Evolutionary conservation across 2,113 vertebrate genomes (phyloP).

Genomic region (Cepphus grylle): DNA sequence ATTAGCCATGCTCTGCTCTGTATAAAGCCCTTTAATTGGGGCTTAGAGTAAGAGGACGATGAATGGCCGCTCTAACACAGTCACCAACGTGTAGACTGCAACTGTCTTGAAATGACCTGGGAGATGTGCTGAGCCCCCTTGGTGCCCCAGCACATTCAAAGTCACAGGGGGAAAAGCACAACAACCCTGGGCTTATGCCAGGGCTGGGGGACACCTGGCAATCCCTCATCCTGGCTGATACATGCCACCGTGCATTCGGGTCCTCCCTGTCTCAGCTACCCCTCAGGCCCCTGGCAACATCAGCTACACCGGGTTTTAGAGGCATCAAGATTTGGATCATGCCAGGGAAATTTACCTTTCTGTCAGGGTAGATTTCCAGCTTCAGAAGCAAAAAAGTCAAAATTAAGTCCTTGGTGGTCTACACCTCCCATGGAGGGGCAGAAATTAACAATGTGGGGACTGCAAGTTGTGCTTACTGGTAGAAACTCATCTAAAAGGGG

Average conservation of each 20-base stretch:
- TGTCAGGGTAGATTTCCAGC: not conserved
- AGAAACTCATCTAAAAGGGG: not conserved
- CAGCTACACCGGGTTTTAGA: not conserved
- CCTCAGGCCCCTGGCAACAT: not conserved
- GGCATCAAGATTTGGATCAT: not conserved
- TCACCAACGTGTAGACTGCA: not conserved
- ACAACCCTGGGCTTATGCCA: not conserved
- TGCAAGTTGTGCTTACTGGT: not conserved
- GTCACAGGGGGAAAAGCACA: not conserved
- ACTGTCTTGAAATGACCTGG: not conserved
- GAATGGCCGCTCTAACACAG: not conserved
- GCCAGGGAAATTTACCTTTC: not conserved
- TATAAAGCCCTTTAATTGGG: not conserved
- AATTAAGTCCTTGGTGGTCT: not conserved
- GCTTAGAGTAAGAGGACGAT: not conserved
- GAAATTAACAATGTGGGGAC: not conserved
- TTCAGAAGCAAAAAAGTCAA: not conserved
- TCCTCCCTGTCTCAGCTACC: not conserved
- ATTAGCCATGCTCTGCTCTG: not conserved
- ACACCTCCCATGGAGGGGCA: not conserved
- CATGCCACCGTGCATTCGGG: accelerated
- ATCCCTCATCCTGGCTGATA: not conserved
- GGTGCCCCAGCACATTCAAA: not conserved
- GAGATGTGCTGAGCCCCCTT: not conserved
- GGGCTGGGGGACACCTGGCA: not conserved